phyloP scores from a whole-genome alignment of 1,140 invertebrate species.

The Drosophila serrata region DNA sequence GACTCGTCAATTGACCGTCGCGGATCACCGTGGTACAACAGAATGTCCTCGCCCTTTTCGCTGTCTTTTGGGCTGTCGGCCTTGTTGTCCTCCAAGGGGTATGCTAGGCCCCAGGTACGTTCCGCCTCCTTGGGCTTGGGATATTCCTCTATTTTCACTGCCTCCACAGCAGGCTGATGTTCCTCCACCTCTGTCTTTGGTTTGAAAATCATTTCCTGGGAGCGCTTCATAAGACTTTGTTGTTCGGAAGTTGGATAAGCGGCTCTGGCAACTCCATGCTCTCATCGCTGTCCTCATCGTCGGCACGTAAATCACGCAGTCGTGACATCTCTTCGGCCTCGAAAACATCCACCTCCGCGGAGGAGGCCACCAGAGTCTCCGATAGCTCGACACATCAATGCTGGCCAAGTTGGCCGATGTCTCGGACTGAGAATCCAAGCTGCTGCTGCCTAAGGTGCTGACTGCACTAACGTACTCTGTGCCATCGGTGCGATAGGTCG shows the following conservation, averaged over 20 bases:
- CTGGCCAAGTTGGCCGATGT: constrained; percentile 95
- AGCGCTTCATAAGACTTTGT: constrained; percentile 92
- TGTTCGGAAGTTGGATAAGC: constrained; percentile 84
- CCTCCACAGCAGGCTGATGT: constrained; percentile 22
- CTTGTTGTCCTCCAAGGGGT: constrained; percentile 69
- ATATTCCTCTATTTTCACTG: constrained; percentile 72
- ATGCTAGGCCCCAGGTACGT: constrained; percentile 74
- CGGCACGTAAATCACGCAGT: constrained; percentile 63
- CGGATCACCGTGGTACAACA: constrained; percentile 71
- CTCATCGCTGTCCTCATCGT: constrained; percentile 81
- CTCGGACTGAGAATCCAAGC: constrained; percentile 94
- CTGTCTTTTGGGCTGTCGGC: constrained; percentile 67
- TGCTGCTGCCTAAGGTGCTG: constrained; percentile 86
- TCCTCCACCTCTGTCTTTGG: constrained; percentile 86
- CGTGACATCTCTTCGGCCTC: constrained; percentile 74
- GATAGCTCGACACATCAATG: constrained; percentile 94
- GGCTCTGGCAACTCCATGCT: constrained; percentile 58
- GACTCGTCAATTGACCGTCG: constrained; percentile 74
- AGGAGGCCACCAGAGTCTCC: constrained; percentile 95
- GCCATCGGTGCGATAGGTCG: constrained; percentile 87
- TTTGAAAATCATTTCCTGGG: constrained; percentile 95
- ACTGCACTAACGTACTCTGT: constrained; percentile 94
- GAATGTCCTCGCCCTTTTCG: constrained; percentile 72
- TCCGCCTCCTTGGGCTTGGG: constrained; percentile 76
- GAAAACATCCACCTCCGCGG: constrained; percentile 86